Evolutionary conservation across 2,797 vertebrate genomes (phyloP).

Genomic region (Choloepus didactylus): DNA sequence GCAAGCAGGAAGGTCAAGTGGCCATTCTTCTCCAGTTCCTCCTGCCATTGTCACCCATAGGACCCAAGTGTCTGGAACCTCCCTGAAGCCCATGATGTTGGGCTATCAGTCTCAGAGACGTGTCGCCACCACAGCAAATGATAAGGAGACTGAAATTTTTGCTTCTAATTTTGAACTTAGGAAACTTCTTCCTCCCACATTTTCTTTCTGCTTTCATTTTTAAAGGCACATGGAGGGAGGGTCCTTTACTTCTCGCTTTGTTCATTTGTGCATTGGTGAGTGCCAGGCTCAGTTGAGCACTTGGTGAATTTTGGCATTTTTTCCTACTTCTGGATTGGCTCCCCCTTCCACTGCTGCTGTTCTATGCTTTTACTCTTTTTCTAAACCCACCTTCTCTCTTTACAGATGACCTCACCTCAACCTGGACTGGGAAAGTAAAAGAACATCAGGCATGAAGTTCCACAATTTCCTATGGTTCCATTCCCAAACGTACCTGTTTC

Average conservation of each 20-base stretch:
- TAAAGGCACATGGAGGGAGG: too few relatives aligned
- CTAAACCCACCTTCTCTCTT: neutral
- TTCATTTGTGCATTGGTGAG: too few relatives aligned
- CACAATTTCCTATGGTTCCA: neutral
- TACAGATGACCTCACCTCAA: neutral
- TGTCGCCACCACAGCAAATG: neutral
- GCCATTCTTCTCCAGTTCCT: neutral
- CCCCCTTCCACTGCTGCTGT: too few relatives aligned
- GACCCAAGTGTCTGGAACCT: neutral
- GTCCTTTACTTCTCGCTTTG: accelerated
- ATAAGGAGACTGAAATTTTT: neutral
- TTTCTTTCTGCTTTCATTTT: neutral
- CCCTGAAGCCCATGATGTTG: neutral
- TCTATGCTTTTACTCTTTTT: too few relatives aligned
- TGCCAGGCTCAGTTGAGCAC: neutral
- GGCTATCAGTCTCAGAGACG: neutral
- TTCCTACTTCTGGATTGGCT: neutral
- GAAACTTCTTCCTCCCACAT: neutral
- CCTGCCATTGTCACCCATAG: too few relatives aligned
- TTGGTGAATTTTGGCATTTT: neutral
- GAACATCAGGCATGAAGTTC: neutral
- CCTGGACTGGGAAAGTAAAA: neutral
- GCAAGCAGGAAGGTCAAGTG: neutral
- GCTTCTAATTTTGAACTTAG: neutral
- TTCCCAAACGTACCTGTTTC: neutral